Base-by-base conservation (phyloP, 2,888 invertebrate genomes). In the Argyresthia goedartella region DNA sequence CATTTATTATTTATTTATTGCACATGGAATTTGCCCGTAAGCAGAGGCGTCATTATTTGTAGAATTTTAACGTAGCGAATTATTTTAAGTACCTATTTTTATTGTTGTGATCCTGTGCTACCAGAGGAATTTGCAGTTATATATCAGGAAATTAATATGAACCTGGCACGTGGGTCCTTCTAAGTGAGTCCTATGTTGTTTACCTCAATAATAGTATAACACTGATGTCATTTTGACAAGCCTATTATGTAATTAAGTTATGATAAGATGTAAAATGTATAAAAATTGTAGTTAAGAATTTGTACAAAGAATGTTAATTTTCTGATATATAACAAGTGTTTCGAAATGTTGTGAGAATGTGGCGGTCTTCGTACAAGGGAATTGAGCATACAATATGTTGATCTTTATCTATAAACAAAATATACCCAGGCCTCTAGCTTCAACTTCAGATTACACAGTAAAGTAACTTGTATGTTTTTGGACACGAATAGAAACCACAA, bases 201-300 rank as follows among this genome's bases (percentile, higher is more conserved):
- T 85, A 84, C 85, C 85, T 85, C 84, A 82, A 73, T 79, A 74
- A 71, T 84, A 82, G 81, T 76, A 76, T 76, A 76, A 72, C 81
- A 82, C 76, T 69, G 67, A 69, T 78, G 82, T 84, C 81, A 74
- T 73, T 73, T 76, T 80, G 84, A 82, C 85, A 78, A 82, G 85
- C 84, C 85, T 85, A 85, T 80, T 85, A 84, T 71, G 65, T 82
- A 15, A 25, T 14, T 85, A 85, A 84, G 82, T 79, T 80, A 80
- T 65, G 73, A 59, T 84, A 82, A 79, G 79, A 66, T 77, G 78
- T 80, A 73, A 76, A 73, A 72, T 76, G 76, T 81, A 79, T 76
- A 76, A 73, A 63, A 71, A 65, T 63, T 64, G 65, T 71, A 72
- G 69, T 63, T 73, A n/a, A 77, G 75, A 71, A 68, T 71, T 76